These are phyloP conservation scores for Cantharis lateralis DNA, from an alignment of 2,888 invertebrate species.

Conservation along the genomic window DNA sequence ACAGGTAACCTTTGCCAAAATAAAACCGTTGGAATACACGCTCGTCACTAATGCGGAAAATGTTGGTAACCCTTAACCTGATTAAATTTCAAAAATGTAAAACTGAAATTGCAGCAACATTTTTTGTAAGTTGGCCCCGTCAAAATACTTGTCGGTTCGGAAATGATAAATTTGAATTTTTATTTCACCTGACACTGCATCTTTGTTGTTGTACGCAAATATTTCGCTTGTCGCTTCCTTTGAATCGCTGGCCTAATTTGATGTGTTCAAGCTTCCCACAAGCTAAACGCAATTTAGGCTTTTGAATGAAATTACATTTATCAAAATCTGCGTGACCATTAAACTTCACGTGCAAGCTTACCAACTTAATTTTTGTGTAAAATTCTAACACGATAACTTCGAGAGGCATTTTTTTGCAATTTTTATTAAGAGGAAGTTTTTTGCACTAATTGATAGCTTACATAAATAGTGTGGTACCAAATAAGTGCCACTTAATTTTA, in stretches of 20 bases:
- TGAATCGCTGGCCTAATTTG: not conserved
- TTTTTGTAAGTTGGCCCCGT: not conserved
- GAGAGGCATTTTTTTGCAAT: not conserved
- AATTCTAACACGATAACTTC: not conserved
- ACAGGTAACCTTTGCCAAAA: not conserved
- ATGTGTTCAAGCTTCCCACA: not conserved
- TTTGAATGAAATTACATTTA: not conserved
- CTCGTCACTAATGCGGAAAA: not conserved
- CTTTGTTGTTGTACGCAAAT: not conserved
- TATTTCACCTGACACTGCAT: not conserved
- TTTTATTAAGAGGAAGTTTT: not conserved
- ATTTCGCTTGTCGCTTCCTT: not conserved
- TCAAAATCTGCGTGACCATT: not conserved
- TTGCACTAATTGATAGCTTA: not conserved
- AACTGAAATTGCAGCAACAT: not conserved
- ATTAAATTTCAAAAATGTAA: not conserved
- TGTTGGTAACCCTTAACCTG: not conserved
- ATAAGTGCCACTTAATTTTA: not conserved
- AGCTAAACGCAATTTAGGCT: not conserved
- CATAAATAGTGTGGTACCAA: not conserved
- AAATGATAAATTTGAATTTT: not conserved
- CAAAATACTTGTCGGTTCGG: not conserved
- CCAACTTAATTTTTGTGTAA: not conserved
- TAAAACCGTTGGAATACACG: not conserved
- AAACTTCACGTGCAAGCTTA: not conserved